Conservation (phyloP, 2,888 invertebrate genomes). For the Acanthacorydalis orientalis region DNA sequence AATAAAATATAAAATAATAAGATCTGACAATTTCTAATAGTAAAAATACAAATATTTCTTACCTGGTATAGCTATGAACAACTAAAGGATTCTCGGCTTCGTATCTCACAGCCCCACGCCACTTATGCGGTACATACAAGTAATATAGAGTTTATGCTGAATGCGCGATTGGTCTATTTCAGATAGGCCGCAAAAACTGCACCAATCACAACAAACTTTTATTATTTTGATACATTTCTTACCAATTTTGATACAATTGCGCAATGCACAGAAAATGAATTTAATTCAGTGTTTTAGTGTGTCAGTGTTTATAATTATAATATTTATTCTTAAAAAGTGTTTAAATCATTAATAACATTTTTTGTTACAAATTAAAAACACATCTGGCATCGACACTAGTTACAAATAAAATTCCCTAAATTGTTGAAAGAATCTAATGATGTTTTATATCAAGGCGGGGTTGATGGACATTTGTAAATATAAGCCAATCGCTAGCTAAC, state of each 20-base stretch:
- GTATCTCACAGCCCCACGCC: slow-evolving; percentile 45
- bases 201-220: slow-evolving; percentile 31
- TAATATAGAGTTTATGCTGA: slow-evolving; percentile 22
- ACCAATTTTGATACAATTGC: slow-evolving; percentile 25
- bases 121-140: slow-evolving; percentile 41
- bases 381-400: neutral
- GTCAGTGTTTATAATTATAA: too few species aligned
- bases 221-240: slow-evolving; percentile 35
- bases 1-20: slow-evolving; percentile 21
- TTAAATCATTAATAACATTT: too few species aligned
- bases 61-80: slow-evolving; percentile 37
- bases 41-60: slow-evolving; percentile 39
- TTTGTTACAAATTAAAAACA: too few species aligned
- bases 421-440: slow-evolving; percentile 1
- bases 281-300: too few species aligned
- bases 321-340: too few species aligned
- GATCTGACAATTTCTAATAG: slow-evolving; percentile 32
- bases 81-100: slow-evolving; percentile 39
- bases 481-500: slow-evolving; percentile 1
- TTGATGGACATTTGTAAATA: neutral
- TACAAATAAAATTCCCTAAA: slow-evolving; percentile 2
- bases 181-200: slow-evolving; percentile 38
- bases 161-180: slow-evolving; percentile 34
- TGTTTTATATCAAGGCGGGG: neutral
- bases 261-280: slow-evolving; percentile 15